A percentile compares a stretch with the other conserved stretches of the same genome.
These are phyloP conservation scores for Epinephelus malabaricus DNA, from an alignment of 2,797 vertebrate species.

Conservation along the genomic window DNA sequence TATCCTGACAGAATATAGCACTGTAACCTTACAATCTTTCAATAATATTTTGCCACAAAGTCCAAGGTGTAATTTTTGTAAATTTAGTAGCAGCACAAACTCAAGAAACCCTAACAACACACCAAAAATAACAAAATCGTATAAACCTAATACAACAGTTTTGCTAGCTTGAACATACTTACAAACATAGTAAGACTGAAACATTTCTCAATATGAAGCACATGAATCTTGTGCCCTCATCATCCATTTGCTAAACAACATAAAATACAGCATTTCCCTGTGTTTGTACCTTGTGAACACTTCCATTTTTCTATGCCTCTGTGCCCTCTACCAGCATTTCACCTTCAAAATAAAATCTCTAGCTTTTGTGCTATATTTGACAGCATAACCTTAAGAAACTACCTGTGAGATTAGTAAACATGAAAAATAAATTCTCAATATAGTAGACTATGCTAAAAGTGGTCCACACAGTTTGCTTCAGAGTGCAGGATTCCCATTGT, in stretches of 20 bases:
- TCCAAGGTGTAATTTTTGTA: background rate
- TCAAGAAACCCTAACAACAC: background rate
- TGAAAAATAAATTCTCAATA: background rate
- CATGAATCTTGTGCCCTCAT: background rate
- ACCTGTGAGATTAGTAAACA: background rate
- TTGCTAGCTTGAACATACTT: background rate
- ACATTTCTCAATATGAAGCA: background rate
- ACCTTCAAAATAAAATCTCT: background rate
- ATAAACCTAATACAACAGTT: background rate
- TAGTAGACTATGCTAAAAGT: background rate
- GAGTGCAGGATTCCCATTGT: constrained; percentile 4
- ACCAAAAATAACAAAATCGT: background rate
- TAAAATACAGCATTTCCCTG: background rate
- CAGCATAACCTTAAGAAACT: background rate
- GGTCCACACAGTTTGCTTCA: background rate
- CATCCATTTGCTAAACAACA: background rate
- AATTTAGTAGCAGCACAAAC: background rate
- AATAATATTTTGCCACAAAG: background rate
- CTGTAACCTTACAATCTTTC: background rate
- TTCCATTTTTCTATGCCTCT: background rate
- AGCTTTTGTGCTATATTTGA: background rate
- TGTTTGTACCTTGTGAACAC: background rate
- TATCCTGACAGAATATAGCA: background rate
- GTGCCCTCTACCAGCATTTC: background rate
- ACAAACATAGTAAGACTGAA: background rate